Percentiles rank a stretch among this genome's conserved stretches.
These are phyloP conservation scores for Cheilosia urbana DNA, from an alignment of 2,888 invertebrate species.

Conservation along the genomic window DNA sequence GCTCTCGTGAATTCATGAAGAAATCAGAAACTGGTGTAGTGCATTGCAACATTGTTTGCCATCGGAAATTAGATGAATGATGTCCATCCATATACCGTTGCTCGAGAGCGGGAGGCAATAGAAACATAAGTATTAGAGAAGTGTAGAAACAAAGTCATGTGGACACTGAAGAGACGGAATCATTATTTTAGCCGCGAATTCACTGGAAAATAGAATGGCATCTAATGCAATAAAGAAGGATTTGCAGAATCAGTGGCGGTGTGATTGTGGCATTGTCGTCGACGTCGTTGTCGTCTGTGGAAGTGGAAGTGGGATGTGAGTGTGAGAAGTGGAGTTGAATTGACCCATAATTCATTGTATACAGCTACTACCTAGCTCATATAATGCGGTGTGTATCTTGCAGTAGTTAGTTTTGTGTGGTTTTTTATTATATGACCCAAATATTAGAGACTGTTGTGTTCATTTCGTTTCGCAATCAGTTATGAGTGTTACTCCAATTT, in stretches of 20 bases:
- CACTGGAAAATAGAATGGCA: conserved; percentile 36
- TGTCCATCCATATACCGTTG: not conserved
- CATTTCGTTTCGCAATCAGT: conserved; percentile 47
- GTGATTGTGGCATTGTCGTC: conserved; percentile 10
- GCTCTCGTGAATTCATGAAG: conserved; percentile 43
- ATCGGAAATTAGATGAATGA: conserved; percentile 21
- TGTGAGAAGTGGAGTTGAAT: conserved; percentile 32
- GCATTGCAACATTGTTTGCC: conserved; percentile 8
- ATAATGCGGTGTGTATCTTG: conserved; percentile 7
- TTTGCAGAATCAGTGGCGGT: conserved; percentile 24
- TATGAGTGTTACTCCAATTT: conserved; percentile 31
- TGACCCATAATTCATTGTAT: conserved; percentile 45
- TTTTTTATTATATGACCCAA: conserved; percentile 45
- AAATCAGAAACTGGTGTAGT: conserved; percentile 38
- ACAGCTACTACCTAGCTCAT: conserved; percentile 2
- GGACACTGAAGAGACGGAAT: not conserved
- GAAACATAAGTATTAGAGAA: not conserved
- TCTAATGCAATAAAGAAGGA: conserved; percentile 31
- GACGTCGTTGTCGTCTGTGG: conserved; percentile 1
- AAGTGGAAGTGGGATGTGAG: conserved; percentile 19
- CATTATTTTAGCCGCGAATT: conserved; percentile 15
- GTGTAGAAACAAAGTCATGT: not conserved
- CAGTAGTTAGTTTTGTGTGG: conserved; percentile 25
- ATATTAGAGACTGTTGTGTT: conserved; percentile 31
- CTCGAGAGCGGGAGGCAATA: not conserved